Evolutionary conservation across 2,797 vertebrate genomes (phyloP).

Genomic region (Falco peregrinus): DNA sequence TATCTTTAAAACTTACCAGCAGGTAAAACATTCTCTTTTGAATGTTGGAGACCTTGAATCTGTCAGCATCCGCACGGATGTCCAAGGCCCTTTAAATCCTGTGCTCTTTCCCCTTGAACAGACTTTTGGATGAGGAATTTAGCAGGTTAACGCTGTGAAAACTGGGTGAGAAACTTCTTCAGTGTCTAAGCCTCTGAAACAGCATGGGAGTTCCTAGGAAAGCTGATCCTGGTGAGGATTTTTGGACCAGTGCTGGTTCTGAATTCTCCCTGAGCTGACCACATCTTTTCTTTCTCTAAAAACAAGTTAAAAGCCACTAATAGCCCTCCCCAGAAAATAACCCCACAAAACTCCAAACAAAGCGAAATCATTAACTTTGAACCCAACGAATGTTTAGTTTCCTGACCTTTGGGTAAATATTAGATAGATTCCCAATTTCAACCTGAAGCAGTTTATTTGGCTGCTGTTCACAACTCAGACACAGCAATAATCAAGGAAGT

Average conservation of each 20-base stretch:
- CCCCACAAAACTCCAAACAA: background rate
- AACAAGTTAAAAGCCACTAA: background rate
- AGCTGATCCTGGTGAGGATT: background rate
- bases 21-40: background rate
- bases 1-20: background rate
- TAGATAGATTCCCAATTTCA: constrained; percentile 64
- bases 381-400: background rate
- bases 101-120: background rate
- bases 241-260: constrained; percentile 69
- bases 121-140: background rate
- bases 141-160: background rate
- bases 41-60: background rate
- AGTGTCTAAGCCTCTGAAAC: background rate
- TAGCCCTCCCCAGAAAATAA: background rate
- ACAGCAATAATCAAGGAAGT: constrained; percentile 64
- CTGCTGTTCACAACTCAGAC: constrained; percentile 61
- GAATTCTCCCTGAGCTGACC: background rate
- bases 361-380: constrained; percentile 7
- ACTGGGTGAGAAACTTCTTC: background rate
- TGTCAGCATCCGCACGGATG: background rate
- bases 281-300: background rate
- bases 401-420: constrained; percentile 56
- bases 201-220: background rate
- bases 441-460: constrained; percentile 66
- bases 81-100: background rate